phyloP scores from a whole-genome alignment of 1,140 invertebrate genomes.

The Ceratina japonica region DNA sequence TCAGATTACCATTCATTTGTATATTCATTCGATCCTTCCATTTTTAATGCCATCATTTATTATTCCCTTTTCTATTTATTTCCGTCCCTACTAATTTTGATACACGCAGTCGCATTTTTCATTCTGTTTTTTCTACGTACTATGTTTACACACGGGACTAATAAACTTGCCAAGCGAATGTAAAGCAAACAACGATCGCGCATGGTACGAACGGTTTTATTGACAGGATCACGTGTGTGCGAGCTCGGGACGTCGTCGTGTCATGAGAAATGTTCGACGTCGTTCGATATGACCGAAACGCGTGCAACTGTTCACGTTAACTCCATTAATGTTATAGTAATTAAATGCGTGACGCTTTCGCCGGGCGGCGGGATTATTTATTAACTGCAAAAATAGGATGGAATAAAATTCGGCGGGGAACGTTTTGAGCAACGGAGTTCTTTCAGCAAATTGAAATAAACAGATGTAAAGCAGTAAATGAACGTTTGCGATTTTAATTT shows the following conservation, averaged over 20 bases:
- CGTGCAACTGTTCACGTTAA: too few species aligned
- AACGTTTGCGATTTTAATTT: too few species aligned
- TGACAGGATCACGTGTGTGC: background rate
- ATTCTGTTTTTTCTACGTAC: too few species aligned
- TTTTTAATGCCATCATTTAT: background rate
- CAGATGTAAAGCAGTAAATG: too few species aligned
- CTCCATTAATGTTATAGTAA: too few species aligned
- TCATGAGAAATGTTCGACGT: background rate
- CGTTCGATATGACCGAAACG: background rate
- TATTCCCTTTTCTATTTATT: background rate
- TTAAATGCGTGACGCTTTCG: too few species aligned
- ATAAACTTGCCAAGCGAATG: slow-evolving; percentile 1
- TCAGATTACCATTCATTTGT: background rate
- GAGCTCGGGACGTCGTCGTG: background rate
- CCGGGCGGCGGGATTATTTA: too few species aligned
- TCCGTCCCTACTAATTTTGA: background rate
- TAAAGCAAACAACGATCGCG: background rate
- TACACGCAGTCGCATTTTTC: too few species aligned
- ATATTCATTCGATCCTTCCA: background rate
- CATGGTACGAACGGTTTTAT: background rate
- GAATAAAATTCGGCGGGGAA: too few species aligned
- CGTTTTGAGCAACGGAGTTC: too few species aligned
- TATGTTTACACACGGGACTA: slow-evolving; percentile 1
- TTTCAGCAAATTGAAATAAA: too few species aligned
- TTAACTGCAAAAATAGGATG: too few species aligned